Evolutionary conservation across 2,797 vertebrate genomes (phyloP).

Genomic region (Sarcophilus harrisii): DNA sequence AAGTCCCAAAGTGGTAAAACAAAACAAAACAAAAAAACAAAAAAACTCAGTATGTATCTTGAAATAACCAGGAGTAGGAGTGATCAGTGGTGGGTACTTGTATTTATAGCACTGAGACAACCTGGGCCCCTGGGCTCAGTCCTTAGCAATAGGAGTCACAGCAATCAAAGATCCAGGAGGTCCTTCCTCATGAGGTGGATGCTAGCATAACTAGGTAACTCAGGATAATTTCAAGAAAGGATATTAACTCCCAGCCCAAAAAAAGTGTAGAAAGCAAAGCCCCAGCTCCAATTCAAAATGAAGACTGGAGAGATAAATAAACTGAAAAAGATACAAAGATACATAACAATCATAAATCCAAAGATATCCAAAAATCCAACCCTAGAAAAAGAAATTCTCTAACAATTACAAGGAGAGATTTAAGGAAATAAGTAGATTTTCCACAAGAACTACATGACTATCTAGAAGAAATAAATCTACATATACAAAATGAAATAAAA

Average conservation of each 20-base stretch:
- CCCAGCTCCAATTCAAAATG: background rate
- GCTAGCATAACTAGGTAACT: background rate
- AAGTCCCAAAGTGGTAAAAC: background rate
- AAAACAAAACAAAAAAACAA: background rate
- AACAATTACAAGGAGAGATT: background rate
- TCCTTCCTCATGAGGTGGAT: background rate
- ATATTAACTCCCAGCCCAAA: background rate
- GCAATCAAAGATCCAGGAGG: background rate
- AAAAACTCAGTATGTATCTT: background rate
- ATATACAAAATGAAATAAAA: background rate
- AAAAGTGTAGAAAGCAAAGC: background rate
- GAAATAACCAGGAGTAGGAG: background rate
- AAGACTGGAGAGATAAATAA: background rate
- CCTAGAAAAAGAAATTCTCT: background rate
- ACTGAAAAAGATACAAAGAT: background rate
- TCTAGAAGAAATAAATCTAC: background rate
- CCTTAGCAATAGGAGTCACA: background rate
- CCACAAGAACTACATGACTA: background rate
- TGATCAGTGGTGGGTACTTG: background rate
- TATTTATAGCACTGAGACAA: background rate
- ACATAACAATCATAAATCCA: background rate
- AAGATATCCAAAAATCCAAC: background rate
- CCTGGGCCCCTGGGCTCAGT: background rate
- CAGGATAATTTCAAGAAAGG: background rate
- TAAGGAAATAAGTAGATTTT: background rate